Evolutionary conservation across 2,113 vertebrate genomes (phyloP).

Genomic region (Campylomormyrus numenius): DNA sequence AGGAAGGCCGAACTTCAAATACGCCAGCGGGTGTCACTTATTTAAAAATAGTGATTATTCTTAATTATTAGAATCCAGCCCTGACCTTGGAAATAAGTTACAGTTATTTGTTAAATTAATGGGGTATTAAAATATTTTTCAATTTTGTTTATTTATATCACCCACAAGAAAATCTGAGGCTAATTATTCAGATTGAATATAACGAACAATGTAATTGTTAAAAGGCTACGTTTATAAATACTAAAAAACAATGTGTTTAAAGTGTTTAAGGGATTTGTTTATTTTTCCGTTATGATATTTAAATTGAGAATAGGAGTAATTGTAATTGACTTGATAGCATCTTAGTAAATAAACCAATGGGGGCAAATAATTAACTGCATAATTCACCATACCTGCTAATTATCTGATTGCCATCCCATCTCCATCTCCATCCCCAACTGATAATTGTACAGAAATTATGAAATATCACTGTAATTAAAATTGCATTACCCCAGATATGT

Average conservation of each 20-base stretch:
- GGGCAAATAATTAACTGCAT: slow-evolving; percentile 36
- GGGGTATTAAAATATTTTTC: neutral
- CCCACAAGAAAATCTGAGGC: slow-evolving; percentile 1
- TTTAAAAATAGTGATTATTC: slow-evolving; percentile 3
- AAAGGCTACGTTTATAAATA: slow-evolving; percentile 20
- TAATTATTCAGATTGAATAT: neutral
- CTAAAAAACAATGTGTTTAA: slow-evolving; percentile 21
- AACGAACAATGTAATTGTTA: slow-evolving; percentile 24
- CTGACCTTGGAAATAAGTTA: neutral
- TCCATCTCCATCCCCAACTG: slow-evolving; percentile 18
- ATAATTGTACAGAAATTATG: slow-evolving; percentile 27
- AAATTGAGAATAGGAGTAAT: slow-evolving; percentile 36
- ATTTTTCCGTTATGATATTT: neutral
- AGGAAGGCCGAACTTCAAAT: neutral
- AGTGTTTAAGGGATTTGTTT: slow-evolving; percentile 15
- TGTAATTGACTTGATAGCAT: slow-evolving; percentile 36
- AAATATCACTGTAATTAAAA: slow-evolving; percentile 38
- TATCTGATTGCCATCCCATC: slow-evolving; percentile 33
- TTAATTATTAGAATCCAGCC: neutral
- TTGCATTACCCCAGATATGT: slow-evolving; percentile 27
- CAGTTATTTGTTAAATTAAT: neutral
- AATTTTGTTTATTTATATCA: neutral
- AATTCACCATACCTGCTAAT: slow-evolving; percentile 34
- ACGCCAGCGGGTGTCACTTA: neutral
- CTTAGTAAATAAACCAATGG: slow-evolving; percentile 20